Evolutionary conservation across 2,888 invertebrate genomes (phyloP).

Genomic region (Trichogramma dendrolimi): DNA sequence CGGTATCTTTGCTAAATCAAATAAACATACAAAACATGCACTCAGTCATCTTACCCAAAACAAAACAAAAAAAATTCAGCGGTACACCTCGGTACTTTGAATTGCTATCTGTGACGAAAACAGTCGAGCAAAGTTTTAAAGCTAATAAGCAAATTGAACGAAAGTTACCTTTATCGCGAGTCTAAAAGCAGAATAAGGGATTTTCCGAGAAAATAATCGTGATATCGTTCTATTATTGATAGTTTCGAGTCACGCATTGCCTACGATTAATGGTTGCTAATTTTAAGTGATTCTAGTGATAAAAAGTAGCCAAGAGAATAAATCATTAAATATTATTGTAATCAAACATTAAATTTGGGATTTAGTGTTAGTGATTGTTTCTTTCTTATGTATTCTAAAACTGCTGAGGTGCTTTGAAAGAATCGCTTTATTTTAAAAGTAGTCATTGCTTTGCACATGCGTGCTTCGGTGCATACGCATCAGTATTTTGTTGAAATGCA

Average conservation of each 20-base stretch:
- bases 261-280: conserved; percentile 18
- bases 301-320: not conserved
- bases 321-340: not conserved
- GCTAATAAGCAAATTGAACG: conserved; percentile 7
- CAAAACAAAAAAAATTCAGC: conserved; percentile 1
- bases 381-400: conserved; percentile 11
- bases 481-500: too few species aligned
- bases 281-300: conserved; percentile 11
- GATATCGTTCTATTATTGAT: not conserved
- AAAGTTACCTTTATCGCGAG: conserved; percentile 23
- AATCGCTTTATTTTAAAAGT: too few species aligned
- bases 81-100: conserved; percentile 16
- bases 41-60: too few species aligned
- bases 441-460: too few species aligned
- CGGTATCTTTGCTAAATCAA: not conserved
- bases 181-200: conserved; percentile 17
- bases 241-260: conserved; percentile 5
- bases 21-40: not conserved
- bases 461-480: too few species aligned
- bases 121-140: conserved; percentile 13
- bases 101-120: conserved; percentile 17
- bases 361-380: conserved; percentile 44
- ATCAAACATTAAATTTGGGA: conserved; percentile 42
- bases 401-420: too few species aligned
- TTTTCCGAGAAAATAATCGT: conserved; percentile 3